Evolutionary conservation across 1,140 invertebrate genomes (phyloP), one percentile per base, ranked within the genome.

Genomic region (Drosophila micromelanica): DNA sequence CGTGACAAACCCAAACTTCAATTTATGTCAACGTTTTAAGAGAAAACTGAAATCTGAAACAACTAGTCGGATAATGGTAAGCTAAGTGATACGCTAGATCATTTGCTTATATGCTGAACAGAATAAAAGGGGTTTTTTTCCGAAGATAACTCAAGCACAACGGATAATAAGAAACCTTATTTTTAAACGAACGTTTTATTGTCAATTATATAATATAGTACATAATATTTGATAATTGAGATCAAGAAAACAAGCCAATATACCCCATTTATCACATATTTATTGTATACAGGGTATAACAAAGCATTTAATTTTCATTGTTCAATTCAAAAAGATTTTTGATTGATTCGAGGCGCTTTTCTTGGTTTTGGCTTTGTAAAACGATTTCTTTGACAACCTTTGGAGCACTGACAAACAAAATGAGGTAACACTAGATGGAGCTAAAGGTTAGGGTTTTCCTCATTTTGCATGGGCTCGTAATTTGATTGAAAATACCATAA

Each of bases 271-370:
- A 13, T n/a, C 15, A 45, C 2, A 20, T 11, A 12, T 15, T 49
- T 30, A 8, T 2, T 43, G 27, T 13, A 5, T 32, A 5, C 1
- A 38, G 51, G 51, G 51, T 38, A 54, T 54, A 64, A 60, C 48
- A 54, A 68, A 76, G 40, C 75, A 68, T 85, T 86, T 80, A 68
- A 80, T 86, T 85, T 76, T 63, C 55, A 85, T 86, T 85, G 81
- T 85, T 77, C 75, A 63, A 85, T 85, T 70, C 74, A 77, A 86
- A 85, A 86, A 74, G 73, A 77, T 75, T 73, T 85, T 86, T 86
- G 78, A 86, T 86, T 87, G 82, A 87, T 87, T 81, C 68, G 35
- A 85, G 13, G 51, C 62, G 81, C 70, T 86, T 87, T 78, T 78
- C 74, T 78, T 52, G 15, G 49, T 2, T 9, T 49, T 38, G 15